phyloP scores from a whole-genome alignment of 2,888 invertebrate species.

The Sinotaia quadrata region DNA sequence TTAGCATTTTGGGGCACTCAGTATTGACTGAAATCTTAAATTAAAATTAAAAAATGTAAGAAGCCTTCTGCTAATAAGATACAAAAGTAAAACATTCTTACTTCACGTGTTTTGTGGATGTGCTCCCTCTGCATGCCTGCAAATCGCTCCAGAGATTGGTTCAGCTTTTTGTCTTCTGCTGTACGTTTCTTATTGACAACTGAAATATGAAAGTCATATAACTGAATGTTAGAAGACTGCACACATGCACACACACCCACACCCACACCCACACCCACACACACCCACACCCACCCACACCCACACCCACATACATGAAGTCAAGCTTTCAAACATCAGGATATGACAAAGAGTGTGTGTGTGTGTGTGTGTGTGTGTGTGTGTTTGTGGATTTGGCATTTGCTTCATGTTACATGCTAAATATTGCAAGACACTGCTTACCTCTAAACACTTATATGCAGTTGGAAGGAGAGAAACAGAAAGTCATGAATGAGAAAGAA shows the following conservation, averaged over 20 bases:
- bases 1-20: no score
- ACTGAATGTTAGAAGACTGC: neutral
- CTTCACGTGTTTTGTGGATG: constrained; percentile 65
- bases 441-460: no score
- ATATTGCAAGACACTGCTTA: no score
- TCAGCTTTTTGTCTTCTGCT: constrained; percentile 66
- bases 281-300: neutral
- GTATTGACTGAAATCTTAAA: no score
- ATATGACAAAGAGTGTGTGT: neutral
- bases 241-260: no score
- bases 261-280: neutral
- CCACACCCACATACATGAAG: neutral
- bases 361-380: neutral
- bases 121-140: constrained; percentile 61
- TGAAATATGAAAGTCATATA: constrained; percentile 38
- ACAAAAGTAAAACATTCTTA: constrained; percentile 48
- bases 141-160: constrained; percentile 65
- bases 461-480: neutral
- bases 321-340: neutral
- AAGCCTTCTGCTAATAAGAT: no score
- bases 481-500: neutral
- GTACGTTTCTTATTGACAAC: constrained; percentile 66
- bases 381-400: neutral
- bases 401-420: no score
- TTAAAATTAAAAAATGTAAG: no score